phyloP scores from a whole-genome alignment of 2,888 invertebrate genomes.

The Gryllus longicercus region DNA sequence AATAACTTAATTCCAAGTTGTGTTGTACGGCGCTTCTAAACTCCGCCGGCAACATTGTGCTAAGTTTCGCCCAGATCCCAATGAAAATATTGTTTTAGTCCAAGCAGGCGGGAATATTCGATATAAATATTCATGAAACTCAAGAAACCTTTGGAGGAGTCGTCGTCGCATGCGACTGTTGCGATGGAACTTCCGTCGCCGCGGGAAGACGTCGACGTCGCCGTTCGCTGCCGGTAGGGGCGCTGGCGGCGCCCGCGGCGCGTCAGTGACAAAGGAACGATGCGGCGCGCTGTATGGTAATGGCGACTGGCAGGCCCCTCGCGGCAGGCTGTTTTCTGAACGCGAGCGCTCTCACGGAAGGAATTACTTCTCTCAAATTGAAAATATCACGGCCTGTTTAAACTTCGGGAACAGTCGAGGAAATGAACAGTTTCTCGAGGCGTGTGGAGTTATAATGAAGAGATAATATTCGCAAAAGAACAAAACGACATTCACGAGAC shows the following conservation, averaged over 20 bases:
- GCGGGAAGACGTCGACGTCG: background rate
- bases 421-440: too few relatives aligned
- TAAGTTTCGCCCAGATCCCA: conserved; percentile 3
- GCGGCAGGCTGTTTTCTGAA: background rate
- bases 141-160: background rate
- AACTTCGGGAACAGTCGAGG: too few relatives aligned
- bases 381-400: too few relatives aligned
- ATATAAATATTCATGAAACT: conserved; percentile 17
- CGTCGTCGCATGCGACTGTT: background rate
- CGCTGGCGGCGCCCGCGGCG: background rate
- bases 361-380: too few relatives aligned
- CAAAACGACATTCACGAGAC: too few relatives aligned
- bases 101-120: conserved; percentile 7
- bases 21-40: background rate
- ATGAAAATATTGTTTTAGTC: conserved; percentile 17
- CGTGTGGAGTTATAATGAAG: too few relatives aligned
- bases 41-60: background rate
- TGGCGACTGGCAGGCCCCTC: background rate
- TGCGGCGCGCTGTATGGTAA: background rate
- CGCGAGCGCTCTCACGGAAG: too few relatives aligned
- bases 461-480: too few relatives aligned
- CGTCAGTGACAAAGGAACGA: background rate
- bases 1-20: conserved; percentile 17
- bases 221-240: background rate
- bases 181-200: background rate